Percentiles rank a stretch among this genome's conserved stretches.
Conservation (phyloP, 2,888 invertebrate genomes). For the Hemithea aestivaria region DNA sequence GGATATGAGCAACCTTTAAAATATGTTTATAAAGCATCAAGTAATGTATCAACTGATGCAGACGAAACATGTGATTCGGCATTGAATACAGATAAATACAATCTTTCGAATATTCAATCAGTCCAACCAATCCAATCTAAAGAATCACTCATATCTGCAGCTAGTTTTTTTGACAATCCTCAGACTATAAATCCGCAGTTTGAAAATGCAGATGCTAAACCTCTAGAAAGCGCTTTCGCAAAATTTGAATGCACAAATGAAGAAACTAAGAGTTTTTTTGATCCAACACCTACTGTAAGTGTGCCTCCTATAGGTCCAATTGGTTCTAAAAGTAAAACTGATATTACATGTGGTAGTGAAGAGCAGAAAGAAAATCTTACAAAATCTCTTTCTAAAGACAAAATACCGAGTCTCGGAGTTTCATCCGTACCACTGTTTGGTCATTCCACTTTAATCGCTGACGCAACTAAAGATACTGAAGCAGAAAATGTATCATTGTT, state of each 20-base stretch:
- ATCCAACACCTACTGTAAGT: too few relatives aligned
- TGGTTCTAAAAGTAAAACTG: background rate
- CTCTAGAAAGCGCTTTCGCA: background rate
- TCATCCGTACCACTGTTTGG: slow-evolving; percentile 44
- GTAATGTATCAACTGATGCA: background rate
- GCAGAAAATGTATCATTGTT: slow-evolving; percentile 21
- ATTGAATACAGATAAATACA: slow-evolving; percentile 12
- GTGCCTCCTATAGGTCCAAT: background rate
- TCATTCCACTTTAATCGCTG: slow-evolving; percentile 39
- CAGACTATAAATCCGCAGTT: background rate
- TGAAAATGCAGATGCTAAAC: background rate
- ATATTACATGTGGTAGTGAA: background rate
- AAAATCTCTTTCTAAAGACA: slow-evolving; percentile 31
- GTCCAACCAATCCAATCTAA: slow-evolving; percentile 5
- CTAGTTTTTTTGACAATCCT: slow-evolving; percentile 21
- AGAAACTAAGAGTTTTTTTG: too few relatives aligned
- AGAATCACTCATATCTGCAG: slow-evolving; percentile 15
- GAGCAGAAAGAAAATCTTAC: slow-evolving; percentile 27
- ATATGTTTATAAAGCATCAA: background rate
- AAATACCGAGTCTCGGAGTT: slow-evolving; percentile 34
- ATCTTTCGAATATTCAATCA: slow-evolving; percentile 5
- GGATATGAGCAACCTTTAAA: too few relatives aligned
- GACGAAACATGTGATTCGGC: slow-evolving; percentile 3
- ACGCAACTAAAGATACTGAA: slow-evolving; percentile 33
- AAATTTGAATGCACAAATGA: too few relatives aligned